These are phyloP conservation scores for Pseudomugil tenellus DNA, from an alignment of 2,797 vertebrate genomes.

Conservation along the genomic window DNA sequence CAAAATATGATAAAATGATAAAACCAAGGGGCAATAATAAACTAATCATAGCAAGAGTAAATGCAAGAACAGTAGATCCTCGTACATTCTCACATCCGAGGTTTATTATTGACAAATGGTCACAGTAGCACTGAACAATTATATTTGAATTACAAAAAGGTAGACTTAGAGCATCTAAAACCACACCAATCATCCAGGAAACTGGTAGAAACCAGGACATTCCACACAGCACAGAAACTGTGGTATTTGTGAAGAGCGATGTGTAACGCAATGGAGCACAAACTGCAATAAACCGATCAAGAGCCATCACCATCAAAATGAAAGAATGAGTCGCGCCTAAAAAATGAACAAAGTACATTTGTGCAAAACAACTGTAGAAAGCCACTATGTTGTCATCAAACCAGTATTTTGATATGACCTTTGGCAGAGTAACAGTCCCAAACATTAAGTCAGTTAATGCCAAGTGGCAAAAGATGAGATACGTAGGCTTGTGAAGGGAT, in stretches of 20 bases:
- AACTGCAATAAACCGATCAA: conserved; percentile 79
- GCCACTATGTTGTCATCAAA: conserved; percentile 59
- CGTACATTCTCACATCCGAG: conserved; percentile 73
- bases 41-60: conserved; percentile 68
- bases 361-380: conserved; percentile 72
- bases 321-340: conserved; percentile 67
- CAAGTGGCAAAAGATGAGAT: conserved; percentile 79
- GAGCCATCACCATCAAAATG: conserved; percentile 76
- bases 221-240: conserved; percentile 50
- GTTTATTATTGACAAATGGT: conserved; percentile 75
- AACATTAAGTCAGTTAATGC: conserved; percentile 77
- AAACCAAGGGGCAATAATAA: conserved; percentile 77
- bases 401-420: conserved; percentile 77
- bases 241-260: conserved; percentile 71
- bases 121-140: conserved; percentile 82
- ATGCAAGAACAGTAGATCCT: conserved; percentile 35
- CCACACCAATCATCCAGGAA: conserved; percentile 36
- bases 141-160: conserved; percentile 77
- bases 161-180: conserved; percentile 60
- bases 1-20: conserved; percentile 80
- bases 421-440: conserved; percentile 78
- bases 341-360: conserved; percentile 81
- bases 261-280: conserved; percentile 77
- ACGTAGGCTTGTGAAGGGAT: conserved; percentile 77
- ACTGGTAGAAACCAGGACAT: conserved; percentile 64